Conservation (phyloP, 2,797 vertebrate species). For the Coilia nasus region DNA sequence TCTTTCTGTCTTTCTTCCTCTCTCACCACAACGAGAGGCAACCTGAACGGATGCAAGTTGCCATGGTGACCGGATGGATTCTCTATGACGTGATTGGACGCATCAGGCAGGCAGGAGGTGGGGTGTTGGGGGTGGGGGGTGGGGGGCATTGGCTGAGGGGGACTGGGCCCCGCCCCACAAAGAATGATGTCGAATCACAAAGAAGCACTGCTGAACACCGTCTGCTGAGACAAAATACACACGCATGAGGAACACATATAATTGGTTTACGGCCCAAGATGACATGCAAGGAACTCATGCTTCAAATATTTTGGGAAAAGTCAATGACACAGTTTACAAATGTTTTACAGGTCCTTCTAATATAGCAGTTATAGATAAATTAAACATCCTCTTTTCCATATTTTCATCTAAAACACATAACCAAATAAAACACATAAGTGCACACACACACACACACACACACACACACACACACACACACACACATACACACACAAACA, state of each 20-base stretch:
- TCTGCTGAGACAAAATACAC: constrained; percentile 40
- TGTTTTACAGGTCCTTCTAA: too few species aligned
- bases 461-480: background rate
- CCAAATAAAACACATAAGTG: background rate
- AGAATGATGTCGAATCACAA: constrained; percentile 47
- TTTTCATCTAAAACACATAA: too few species aligned
- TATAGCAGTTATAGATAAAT: too few species aligned
- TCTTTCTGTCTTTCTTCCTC: constrained; percentile 45
- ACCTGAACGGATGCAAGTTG: constrained; percentile 76
- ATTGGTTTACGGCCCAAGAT: too few species aligned
- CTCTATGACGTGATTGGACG: constrained; percentile 65
- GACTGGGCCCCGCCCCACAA: constrained; percentile 45
- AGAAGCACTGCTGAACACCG: constrained; percentile 24
- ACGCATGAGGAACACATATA: too few species aligned
- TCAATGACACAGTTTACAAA: too few species aligned
- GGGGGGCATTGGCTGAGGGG: background rate
- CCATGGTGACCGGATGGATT: constrained; percentile 72
- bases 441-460: background rate
- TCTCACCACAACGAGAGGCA: constrained; percentile 77
- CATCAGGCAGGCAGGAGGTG: constrained; percentile 37
- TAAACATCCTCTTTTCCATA: too few species aligned
- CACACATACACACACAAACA: background rate
- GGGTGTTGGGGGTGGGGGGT: constrained; percentile 19
- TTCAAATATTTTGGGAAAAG: too few species aligned
- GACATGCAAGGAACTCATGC: too few species aligned